Base-by-base conservation (phyloP, 2,888 invertebrate genomes). In the Cristatella mucedo region DNA sequence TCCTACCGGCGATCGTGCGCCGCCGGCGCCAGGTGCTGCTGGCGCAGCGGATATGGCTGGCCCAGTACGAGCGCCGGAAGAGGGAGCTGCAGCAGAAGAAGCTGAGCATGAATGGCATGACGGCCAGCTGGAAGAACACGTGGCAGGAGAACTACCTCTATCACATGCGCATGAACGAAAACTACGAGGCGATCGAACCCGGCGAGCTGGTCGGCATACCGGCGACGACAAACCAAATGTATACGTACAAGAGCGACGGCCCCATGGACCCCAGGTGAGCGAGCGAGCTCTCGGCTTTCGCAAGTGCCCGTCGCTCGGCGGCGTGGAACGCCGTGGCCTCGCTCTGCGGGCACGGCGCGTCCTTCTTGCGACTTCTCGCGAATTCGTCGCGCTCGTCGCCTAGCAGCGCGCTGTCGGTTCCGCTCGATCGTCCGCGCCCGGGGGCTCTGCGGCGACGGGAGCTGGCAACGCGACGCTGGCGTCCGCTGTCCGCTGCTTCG, bases 71-170 rank as follows among this genome's bases (percentile, higher is more conserved):
- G 36, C n/a, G n/a, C n/a, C n/a, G n/a, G n/a, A 36, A 36, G 36
- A 22, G 22, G 36, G 22, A 22, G n/a, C n/a, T n/a, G n/a, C n/a
- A n/a, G n/a, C n/a, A n/a, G n/a, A n/a, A n/a, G n/a, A n/a, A n/a
- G n/a, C 22, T 26, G 24, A 36, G 26, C 6, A 7, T 36, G 24
- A 6, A 21, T 6, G 19, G 26, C 4, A 36, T 36, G 36, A 29
- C 26, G 24, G 22, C 22, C 19, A 29, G 13, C 24, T 36, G 36
- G 36, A 36, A 19, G 5, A 36, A 36, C 36, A 36, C 36, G 26
- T 36, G 36, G 36, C 36, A 36, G 36, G 36, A 36, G 36, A 36
- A 36, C 36, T 36, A 36, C 24, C 36, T 36, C 21, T 36, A 36
- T 18, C 18, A 4, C 4, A 5, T 36, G 36, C 36, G 26, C 4